A percentile compares a stretch with the other conserved stretches of the same genome.
These are phyloP conservation scores for Pyrocoelia pectoralis DNA, from an alignment of 2,888 invertebrate species.

Conservation along the genomic window DNA sequence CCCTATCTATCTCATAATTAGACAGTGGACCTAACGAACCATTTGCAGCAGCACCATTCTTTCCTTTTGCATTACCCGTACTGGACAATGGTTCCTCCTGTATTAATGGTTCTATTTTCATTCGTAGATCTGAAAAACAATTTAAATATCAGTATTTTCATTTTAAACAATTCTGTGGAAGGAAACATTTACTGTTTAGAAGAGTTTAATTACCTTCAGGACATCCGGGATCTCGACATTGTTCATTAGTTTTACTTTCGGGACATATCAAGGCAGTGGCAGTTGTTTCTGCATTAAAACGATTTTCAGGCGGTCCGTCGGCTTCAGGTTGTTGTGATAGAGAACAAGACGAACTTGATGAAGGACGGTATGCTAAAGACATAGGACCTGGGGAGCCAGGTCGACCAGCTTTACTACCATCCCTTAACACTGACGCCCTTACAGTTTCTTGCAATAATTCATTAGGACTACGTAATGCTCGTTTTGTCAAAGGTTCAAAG, in stretches of 20 bases:
- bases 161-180: no score
- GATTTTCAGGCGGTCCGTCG: constrained; percentile 64
- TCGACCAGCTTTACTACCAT: constrained; percentile 65
- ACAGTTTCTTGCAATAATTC: constrained; percentile 69
- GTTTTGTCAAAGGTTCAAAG: constrained; percentile 64
- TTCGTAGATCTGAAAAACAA: constrained; percentile 84
- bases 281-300: constrained; percentile 63
- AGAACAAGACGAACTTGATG: constrained; percentile 60
- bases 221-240: constrained; percentile 59
- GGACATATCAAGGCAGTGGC: constrained; percentile 62
- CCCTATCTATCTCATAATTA: constrained; percentile 47
- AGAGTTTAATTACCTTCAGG: constrained; percentile 64
- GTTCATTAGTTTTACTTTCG: constrained; percentile 54
- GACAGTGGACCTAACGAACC: constrained; percentile 68
- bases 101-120: constrained; percentile 70
- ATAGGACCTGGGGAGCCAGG: constrained; percentile 61
- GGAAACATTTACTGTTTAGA: no score
- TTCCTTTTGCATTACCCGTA: constrained; percentile 55
- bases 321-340: constrained; percentile 64
- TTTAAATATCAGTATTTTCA: not conserved
- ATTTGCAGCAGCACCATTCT: constrained; percentile 56
- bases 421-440: constrained; percentile 73
- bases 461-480: constrained; percentile 64
- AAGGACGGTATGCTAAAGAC: constrained; percentile 58
- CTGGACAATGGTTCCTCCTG: constrained; percentile 55